These are phyloP conservation scores for Phanerotoma sp. DNA, from an alignment of 2,888 invertebrate species.

Conservation along the genomic window DNA sequence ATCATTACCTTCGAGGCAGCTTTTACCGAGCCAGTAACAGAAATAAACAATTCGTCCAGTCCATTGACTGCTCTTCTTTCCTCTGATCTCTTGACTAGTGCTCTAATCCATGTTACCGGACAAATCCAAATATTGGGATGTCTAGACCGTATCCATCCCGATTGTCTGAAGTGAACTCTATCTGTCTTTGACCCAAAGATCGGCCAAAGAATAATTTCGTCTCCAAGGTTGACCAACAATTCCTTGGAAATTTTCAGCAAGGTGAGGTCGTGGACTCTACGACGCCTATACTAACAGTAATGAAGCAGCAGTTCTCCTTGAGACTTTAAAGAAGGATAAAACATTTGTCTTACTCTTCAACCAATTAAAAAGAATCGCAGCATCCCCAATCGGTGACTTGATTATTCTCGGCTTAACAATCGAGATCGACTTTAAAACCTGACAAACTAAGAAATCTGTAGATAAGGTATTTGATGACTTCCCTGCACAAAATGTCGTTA, in stretches of 20 bases:
- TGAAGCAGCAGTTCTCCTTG: neutral
- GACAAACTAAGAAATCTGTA: slow-evolving; percentile 22
- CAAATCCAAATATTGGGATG: slow-evolving; percentile 25
- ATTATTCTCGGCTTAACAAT: slow-evolving; percentile 15
- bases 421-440: slow-evolving; percentile 21
- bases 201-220: slow-evolving; percentile 31
- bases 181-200: slow-evolving; percentile 27
- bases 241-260: neutral
- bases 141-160: slow-evolving; percentile 25
- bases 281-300: slow-evolving; percentile 1
- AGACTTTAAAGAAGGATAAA: slow-evolving; percentile 1
- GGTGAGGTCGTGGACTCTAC: neutral
- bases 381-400: slow-evolving; percentile 21
- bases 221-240: neutral
- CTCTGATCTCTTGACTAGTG: slow-evolving; percentile 12
- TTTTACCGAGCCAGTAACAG: slow-evolving; percentile 17
- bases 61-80: slow-evolving; percentile 8
- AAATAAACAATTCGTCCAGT: slow-evolving; percentile 20
- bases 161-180: slow-evolving; percentile 22
- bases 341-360: slow-evolving; percentile 5
- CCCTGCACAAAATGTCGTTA: slow-evolving; percentile 23
- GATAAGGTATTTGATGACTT: neutral
- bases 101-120: slow-evolving; percentile 18
- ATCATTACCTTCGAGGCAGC: slow-evolving; percentile 30
- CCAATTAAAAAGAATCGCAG: slow-evolving; percentile 23